Base-by-base conservation (phyloP, 2,797 vertebrate genomes). In the Melanogrammus aeglefinus region DNA sequence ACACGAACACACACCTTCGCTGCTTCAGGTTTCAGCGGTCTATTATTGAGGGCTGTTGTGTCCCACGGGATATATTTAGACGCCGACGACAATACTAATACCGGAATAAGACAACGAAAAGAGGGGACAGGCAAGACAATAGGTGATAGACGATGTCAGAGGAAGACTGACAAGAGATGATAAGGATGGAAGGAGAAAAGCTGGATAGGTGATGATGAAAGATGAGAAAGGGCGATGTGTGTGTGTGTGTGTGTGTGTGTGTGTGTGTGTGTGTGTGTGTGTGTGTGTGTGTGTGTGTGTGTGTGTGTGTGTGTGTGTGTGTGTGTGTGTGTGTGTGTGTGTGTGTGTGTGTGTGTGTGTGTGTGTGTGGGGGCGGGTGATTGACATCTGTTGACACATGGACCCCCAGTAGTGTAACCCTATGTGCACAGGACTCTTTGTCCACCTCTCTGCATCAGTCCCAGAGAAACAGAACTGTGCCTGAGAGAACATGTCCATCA, bases 11-110 rank as follows among this genome's bases (percentile, higher is more conserved):
- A 63, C 18, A 24, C 51, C 75, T 80, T 66, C 70, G 81, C 75
- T 39, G 87, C 81, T 77, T 93, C 87, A 76, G 84, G 84, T 92
- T 91, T 89, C 91, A 83, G 38, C 16, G 7, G 66, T 89, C 51
- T 80, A 86, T 91, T 87, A 90, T 88, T 88, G 72, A 87, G 71
- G 76, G 76, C 73, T 82, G 85, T 84, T 89, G 90, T 91, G 86
- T 92, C 74, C 18, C 33, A 12, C 35, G 2, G 72, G 80, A 39
- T 91, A 94, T 91, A 89, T 91, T 91, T 92, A 92, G 89, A 91
- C 82, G 78, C 73, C 82, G 24, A 36, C 72, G 51, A 73, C 78
- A 84, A 74, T 72, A 69, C 69, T 75, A 73, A 79, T 82, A 83
- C 73, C 73, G 39, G 77, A 47, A 85, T 36, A 71, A 77, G 1